Conservation (phyloP, 2,113 vertebrate species). For the Macquaria australasica region DNA sequence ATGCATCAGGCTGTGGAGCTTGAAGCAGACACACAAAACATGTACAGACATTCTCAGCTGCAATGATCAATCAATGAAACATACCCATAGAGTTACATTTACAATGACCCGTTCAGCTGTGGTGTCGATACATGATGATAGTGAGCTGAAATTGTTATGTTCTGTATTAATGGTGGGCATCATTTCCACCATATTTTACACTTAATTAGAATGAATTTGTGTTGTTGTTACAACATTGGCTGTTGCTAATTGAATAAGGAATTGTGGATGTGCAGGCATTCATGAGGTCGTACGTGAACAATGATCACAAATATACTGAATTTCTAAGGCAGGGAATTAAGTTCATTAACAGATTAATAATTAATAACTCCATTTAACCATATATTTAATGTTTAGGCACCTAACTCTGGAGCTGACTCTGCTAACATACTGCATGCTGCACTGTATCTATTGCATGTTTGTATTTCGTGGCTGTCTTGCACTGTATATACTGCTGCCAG, state of each 20-base stretch:
- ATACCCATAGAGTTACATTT: background rate
- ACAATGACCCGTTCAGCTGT: background rate
- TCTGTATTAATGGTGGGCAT: slow-evolving; percentile 24
- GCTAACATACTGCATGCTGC: background rate
- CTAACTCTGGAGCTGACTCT: background rate
- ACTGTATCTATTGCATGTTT: background rate
- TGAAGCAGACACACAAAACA: background rate
- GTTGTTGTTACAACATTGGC: slow-evolving; percentile 24
- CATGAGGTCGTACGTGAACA: slow-evolving; percentile 15
- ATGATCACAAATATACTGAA: slow-evolving; percentile 14
- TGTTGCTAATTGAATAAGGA: slow-evolving; percentile 46
- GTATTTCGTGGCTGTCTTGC: slow-evolving; percentile 19
- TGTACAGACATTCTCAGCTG: slow-evolving; percentile 1
- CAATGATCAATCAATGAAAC: slow-evolving; percentile 38
- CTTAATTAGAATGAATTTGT: slow-evolving; percentile 54
- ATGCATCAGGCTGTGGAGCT: slow-evolving; percentile 2
- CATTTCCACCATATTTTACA: slow-evolving; percentile 36
- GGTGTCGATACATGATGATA: slow-evolving; percentile 35
- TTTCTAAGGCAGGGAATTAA: background rate
- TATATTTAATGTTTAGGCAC: background rate
- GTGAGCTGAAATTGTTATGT: slow-evolving; percentile 38
- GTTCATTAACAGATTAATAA: slow-evolving; percentile 32
- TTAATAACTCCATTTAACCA: background rate
- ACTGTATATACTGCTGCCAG: slow-evolving; percentile 4
- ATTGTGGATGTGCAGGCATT: slow-evolving; percentile 28